These are phyloP conservation scores for Sebastes kiyomatsui DNA, from an alignment of 2,797 vertebrate genomes.

Conservation along the genomic window DNA sequence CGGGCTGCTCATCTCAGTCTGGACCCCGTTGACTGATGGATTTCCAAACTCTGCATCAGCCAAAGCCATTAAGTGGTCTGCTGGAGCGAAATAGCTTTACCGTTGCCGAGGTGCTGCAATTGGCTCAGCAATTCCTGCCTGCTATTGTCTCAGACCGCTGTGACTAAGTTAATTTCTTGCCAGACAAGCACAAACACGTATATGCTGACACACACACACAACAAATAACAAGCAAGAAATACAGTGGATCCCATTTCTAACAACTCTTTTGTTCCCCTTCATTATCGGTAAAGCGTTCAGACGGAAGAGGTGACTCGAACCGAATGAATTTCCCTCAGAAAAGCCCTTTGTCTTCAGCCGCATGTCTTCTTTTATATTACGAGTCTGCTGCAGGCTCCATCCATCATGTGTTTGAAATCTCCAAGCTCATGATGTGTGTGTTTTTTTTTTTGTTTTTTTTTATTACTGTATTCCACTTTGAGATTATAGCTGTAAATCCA, in stretches of 20 bases:
- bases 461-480: conserved; percentile 41
- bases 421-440: neutral
- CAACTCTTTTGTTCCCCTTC: conserved; percentile 41
- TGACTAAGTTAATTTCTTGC: conserved; percentile 77
- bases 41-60: conserved; percentile 71
- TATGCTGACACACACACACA: conserved; percentile 62
- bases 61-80: conserved; percentile 78
- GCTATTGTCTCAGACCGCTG: conserved; percentile 71
- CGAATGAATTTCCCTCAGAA: conserved; percentile 26
- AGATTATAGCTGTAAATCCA: conserved; percentile 48
- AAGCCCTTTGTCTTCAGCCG: conserved; percentile 8
- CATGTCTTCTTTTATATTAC: conserved; percentile 21
- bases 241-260: conserved; percentile 42
- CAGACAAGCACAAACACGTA: conserved; percentile 66
- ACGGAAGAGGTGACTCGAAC: conserved; percentile 40
- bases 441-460: conserved; percentile 25
- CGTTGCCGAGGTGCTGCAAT: conserved; percentile 53
- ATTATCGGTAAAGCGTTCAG: conserved; percentile 51
- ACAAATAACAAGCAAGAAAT: conserved; percentile 67
- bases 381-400: conserved; percentile 32
- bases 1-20: conserved; percentile 61
- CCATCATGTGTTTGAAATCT: conserved; percentile 44
- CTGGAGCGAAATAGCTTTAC: conserved; percentile 75
- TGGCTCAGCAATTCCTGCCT: conserved; percentile 67
- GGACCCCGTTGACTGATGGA: conserved; percentile 62